These are phyloP conservation scores for Monoplex corrugatus DNA, from an alignment of 2,888 invertebrate species.

Conservation along the genomic window DNA sequence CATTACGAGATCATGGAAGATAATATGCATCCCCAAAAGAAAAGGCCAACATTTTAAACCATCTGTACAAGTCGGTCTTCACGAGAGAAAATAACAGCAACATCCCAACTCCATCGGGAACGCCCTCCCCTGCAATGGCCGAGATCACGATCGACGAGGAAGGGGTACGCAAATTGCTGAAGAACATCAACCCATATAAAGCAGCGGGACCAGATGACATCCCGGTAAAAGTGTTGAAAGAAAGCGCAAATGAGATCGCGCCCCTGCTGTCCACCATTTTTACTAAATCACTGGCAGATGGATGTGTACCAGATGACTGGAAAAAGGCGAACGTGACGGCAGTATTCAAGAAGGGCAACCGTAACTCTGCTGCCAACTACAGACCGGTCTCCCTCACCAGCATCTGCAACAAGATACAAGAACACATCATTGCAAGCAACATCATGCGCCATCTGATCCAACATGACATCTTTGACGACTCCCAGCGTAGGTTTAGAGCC, in stretches of 20 bases:
- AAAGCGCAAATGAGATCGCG: not conserved
- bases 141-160: not conserved
- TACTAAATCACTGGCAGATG: not conserved
- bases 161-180: conserved; percentile 7
- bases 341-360: not conserved
- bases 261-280: not conserved
- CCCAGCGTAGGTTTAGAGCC: conserved; percentile 16
- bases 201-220: not conserved
- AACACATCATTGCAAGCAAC: not conserved
- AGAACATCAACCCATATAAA: not conserved
- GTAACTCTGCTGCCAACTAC: not conserved
- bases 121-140: conserved; percentile 8
- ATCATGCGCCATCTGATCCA: not conserved
- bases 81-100: conserved; percentile 6
- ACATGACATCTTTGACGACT: not conserved
- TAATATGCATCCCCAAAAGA: conserved; percentile 2
- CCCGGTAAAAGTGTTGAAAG: not conserved
- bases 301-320: not conserved
- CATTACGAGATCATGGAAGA: not conserved
- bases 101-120: not conserved
- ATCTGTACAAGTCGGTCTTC: not conserved
- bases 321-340: not conserved
- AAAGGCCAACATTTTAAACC: not conserved
- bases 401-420: not conserved
- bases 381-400: not conserved